Conservation (phyloP, 2,113 vertebrate genomes). For the Phaethon lepturus region DNA sequence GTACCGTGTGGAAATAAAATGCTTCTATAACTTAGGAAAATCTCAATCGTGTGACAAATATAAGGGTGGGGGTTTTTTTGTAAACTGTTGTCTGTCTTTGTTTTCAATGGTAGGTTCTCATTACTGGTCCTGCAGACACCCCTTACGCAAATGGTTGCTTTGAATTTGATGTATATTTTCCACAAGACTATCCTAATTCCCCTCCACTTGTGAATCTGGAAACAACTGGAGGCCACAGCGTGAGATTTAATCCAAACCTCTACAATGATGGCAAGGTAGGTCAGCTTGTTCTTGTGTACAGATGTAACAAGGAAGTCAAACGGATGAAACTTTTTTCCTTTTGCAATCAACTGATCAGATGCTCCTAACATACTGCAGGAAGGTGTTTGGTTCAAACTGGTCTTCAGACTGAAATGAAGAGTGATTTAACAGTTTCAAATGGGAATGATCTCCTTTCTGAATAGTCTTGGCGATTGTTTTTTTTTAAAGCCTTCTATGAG, state of each 20-base stretch:
- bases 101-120: conserved; percentile 85
- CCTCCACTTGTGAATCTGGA: conserved; percentile 98
- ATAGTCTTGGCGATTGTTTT: background rate
- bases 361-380: background rate
- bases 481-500: background rate
- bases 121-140: conserved; percentile 96
- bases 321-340: background rate
- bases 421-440: background rate
- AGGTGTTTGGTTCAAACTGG: background rate
- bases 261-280: conserved; percentile 98
- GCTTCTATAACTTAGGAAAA: background rate
- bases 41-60: background rate
- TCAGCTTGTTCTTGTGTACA: background rate
- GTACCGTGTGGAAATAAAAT: background rate
- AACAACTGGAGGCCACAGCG: conserved; percentile 96
- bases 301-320: background rate
- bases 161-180: conserved; percentile 98
- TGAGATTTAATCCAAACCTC: conserved; percentile 98
- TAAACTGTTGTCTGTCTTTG: background rate
- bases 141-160: conserved; percentile 98
- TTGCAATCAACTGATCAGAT: background rate
- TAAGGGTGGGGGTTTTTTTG: background rate
- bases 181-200: conserved; percentile 98
- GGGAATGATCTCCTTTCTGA: background rate
- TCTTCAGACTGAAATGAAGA: background rate